These are phyloP conservation scores for Bergia sp. DNA, from an alignment of 92 coral and sea anemone genomes.

Conservation along the genomic window DNA sequence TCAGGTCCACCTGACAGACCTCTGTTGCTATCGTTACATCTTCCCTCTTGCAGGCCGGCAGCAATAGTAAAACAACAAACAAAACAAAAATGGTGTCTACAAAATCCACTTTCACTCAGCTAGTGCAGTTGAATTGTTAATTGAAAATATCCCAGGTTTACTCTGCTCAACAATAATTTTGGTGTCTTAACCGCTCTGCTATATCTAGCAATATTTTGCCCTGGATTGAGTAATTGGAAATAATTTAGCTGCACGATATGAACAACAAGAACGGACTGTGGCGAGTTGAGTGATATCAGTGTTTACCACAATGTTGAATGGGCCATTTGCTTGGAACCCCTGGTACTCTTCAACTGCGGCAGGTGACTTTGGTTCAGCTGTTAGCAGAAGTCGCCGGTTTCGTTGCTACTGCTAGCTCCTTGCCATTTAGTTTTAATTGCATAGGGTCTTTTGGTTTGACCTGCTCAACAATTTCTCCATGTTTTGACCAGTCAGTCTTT, in stretches of 20 bases:
- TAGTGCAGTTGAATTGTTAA: neutral
- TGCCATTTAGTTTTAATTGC: too few relatives aligned
- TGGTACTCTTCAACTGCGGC: neutral
- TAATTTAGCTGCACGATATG: neutral
- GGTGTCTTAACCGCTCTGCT: neutral
- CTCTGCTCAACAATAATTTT: neutral
- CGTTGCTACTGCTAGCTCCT: too few relatives aligned
- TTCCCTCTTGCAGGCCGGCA: neutral
- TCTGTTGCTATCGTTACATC: constrained; percentile 1
- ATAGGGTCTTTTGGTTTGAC: too few relatives aligned
- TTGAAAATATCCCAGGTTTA: neutral
- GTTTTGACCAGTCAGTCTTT: neutral
- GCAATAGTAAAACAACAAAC: neutral
- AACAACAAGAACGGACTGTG: neutral
- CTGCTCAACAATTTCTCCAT: too few relatives aligned
- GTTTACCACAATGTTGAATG: neutral
- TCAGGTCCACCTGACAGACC: neutral
- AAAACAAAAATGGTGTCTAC: neutral
- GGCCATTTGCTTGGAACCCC: neutral
- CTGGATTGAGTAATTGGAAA: neutral
- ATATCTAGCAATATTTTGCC: neutral
- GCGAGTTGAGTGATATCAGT: neutral
- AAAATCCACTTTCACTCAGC: neutral
- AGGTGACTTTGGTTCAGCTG: too few relatives aligned
- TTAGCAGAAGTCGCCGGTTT: too few relatives aligned